A percentile compares a stretch with the other conserved stretches of the same genome.
Evolutionary conservation across 2,113 vertebrate species (phyloP).

Genomic region (Pycnonotus jocosus): DNA sequence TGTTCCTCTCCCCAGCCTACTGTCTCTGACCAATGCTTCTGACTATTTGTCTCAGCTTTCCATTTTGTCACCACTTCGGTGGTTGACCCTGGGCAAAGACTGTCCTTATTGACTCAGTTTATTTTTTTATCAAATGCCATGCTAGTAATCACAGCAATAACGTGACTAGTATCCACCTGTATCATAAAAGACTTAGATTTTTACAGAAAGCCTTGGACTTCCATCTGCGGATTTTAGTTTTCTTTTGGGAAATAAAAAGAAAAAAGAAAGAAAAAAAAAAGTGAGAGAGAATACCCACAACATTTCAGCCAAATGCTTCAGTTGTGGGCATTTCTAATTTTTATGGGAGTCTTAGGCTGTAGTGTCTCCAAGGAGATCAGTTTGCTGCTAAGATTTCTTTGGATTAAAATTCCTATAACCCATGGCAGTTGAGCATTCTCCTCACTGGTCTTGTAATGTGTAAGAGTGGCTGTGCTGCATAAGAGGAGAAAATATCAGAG

Average conservation of each 20-base stretch:
- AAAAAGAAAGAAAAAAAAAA: no score
- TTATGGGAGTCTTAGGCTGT: background rate
- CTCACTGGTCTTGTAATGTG: background rate
- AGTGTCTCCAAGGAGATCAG: background rate
- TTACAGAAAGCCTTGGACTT: background rate
- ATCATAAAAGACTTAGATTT: background rate
- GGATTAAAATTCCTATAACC: background rate
- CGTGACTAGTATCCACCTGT: background rate
- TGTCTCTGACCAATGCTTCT: background rate
- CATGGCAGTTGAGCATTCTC: background rate
- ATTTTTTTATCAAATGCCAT: background rate
- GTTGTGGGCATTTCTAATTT: background rate
- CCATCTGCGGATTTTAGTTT: background rate
- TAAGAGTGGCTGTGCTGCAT: background rate
- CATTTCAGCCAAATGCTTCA: background rate
- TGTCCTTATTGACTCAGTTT: background rate
- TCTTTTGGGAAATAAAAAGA: background rate
- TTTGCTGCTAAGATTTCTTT: background rate
- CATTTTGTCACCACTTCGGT: background rate
- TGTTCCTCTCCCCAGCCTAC: background rate
- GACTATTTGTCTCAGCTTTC: background rate
- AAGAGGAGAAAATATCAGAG: background rate
- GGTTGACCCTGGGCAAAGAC: background rate
- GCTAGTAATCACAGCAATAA: background rate
- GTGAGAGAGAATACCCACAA: background rate